Evolutionary conservation across 2,888 invertebrate species (phyloP).

Genomic region (Megalurothrips usitatus): DNA sequence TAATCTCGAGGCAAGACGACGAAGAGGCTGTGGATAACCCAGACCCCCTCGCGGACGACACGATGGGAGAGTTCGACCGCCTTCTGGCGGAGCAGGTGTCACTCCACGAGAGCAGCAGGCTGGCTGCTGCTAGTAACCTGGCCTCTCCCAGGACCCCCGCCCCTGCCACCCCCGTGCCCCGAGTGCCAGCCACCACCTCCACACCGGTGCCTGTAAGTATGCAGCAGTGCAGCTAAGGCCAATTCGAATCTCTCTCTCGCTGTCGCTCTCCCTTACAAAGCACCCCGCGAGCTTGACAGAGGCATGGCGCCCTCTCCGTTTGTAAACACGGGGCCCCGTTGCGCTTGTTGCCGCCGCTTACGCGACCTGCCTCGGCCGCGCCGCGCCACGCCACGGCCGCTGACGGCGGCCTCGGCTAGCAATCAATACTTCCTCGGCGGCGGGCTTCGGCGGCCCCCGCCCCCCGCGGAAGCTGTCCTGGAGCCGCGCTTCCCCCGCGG

Average conservation of each 20-base stretch:
- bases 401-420: not conserved
- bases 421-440: not conserved
- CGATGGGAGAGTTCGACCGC: constrained; percentile 61
- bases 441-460: not conserved
- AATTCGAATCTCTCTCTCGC: no score
- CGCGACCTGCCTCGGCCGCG: not conserved
- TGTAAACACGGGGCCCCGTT: no score
- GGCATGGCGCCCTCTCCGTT: no score
- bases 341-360: no score
- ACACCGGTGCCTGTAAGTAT: no score
- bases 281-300: no score
- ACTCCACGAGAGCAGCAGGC: constrained; percentile 9
- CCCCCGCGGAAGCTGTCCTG: not conserved
- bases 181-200: no score
- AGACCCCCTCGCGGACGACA: constrained; percentile 45
- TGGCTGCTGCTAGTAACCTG: not conserved
- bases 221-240: no score
- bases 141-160: constrained; percentile 20
- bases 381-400: not conserved
- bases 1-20: constrained; percentile 50
- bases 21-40: constrained; percentile 45
- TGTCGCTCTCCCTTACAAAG: no score
- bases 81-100: constrained; percentile 55
- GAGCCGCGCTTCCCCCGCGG: not conserved
- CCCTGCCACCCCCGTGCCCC: not conserved